Conservation (phyloP, 2,888 invertebrate species). For the Ypsolopha scabrella region DNA sequence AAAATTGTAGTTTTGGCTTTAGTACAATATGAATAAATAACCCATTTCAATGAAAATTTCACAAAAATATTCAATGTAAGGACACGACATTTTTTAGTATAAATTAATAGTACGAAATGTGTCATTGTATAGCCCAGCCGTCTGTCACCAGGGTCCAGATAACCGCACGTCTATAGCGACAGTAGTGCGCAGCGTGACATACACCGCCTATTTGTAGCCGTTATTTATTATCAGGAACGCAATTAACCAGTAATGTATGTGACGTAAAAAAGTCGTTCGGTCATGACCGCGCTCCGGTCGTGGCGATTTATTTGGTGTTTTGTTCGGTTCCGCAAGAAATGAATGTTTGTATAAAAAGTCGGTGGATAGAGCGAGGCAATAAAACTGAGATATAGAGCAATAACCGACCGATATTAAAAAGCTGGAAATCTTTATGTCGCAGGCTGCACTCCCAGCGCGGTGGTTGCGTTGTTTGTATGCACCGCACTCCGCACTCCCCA, state of each 20-base stretch:
- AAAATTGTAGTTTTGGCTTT: too few species aligned
- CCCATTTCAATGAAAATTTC: too few species aligned
- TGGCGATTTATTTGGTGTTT: constrained; percentile 9
- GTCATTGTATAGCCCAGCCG: neutral
- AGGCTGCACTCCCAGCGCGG: too few species aligned
- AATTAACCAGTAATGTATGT: constrained; percentile 4
- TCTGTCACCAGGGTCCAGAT: neutral
- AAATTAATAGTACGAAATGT: too few species aligned
- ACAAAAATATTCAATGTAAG: too few species aligned
- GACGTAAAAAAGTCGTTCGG: constrained; percentile 5
- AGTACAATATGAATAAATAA: too few species aligned
- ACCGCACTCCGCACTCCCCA: too few species aligned
- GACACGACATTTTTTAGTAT: too few species aligned
- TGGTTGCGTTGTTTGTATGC: too few species aligned
- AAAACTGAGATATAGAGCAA: constrained; percentile 21
- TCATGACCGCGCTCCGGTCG: neutral
- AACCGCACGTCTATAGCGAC: constrained; percentile 1
- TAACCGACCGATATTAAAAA: constrained; percentile 15
- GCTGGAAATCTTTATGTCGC: neutral
- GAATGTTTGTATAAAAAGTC: constrained; percentile 8
- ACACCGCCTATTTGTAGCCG: constrained; percentile 3
- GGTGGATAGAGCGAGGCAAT: constrained; percentile 12
- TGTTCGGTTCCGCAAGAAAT: constrained; percentile 9
- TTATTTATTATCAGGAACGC: constrained; percentile 6
- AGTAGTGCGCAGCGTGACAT: constrained; percentile 3